phyloP scores from a whole-genome alignment of 1,140 invertebrate genomes.

The Chironomus striatipennis region DNA sequence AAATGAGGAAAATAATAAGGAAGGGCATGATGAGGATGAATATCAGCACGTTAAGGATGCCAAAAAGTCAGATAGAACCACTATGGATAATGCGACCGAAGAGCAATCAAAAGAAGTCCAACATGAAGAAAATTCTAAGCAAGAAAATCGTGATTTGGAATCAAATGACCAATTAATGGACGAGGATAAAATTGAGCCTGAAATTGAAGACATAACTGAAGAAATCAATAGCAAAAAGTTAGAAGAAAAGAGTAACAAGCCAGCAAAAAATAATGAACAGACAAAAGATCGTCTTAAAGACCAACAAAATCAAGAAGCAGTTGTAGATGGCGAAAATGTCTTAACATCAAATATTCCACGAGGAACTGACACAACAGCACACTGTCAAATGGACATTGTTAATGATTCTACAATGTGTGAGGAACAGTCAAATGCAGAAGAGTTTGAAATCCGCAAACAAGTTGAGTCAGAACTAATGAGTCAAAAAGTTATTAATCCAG shows the following conservation, averaged over 20 bases:
- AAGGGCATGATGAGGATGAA: constrained; percentile 52
- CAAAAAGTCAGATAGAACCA: constrained; percentile 51
- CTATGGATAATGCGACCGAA: constrained; percentile 63
- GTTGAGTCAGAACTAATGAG: constrained; percentile 33
- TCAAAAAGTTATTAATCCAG: constrained; percentile 28
- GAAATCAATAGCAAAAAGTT: constrained; percentile 44
- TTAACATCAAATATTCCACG: constrained; percentile 57
- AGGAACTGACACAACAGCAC: constrained; percentile 56
- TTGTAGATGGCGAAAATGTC: constrained; percentile 68
- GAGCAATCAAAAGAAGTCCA: constrained; percentile 71
- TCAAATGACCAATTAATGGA: constrained; percentile 39
- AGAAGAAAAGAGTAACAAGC: constrained; percentile 43
- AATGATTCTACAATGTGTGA: constrained; percentile 31
- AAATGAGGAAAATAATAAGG: constrained; percentile 41
- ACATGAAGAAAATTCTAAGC: constrained; percentile 47
- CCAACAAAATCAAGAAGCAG: constrained; percentile 43
- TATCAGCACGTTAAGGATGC: constrained; percentile 82
- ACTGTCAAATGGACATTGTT: constrained; percentile 41
- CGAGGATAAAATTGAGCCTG: constrained; percentile 31
- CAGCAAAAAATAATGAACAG: constrained; percentile 43
- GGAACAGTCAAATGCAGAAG: constrained; percentile 32
- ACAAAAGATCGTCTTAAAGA: constrained; percentile 35
- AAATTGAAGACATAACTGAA: constrained; percentile 44
- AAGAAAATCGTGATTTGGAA: constrained; percentile 46
- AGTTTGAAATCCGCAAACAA: constrained; percentile 34